Conservation (phyloP, 2,797 vertebrate species). For the Apogon hyalosoma region DNA sequence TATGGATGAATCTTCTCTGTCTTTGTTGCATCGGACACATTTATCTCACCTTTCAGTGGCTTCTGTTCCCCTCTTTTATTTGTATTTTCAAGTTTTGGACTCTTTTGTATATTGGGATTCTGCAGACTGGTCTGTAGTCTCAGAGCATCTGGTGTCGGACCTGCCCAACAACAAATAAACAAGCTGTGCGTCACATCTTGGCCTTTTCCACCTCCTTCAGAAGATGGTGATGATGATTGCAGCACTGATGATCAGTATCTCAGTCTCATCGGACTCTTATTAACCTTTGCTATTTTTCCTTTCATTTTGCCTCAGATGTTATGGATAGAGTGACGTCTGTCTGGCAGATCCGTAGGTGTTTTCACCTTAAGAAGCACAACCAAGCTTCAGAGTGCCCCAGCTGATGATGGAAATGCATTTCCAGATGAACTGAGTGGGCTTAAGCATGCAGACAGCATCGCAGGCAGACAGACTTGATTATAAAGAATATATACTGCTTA, state of each 20-base stretch:
- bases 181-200: neutral
- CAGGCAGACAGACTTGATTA: neutral
- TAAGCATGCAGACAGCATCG: neutral
- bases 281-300: neutral
- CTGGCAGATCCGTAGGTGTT: conserved; percentile 2
- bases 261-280: conserved; percentile 2
- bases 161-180: conserved; percentile 16
- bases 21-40: neutral
- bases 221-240: neutral
- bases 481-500: conserved; percentile 1
- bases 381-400: neutral
- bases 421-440: neutral
- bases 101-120: neutral
- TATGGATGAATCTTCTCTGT: neutral
- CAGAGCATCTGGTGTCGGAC: conserved; percentile 6
- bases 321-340: neutral
- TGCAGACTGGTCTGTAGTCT: neutral
- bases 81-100: neutral
- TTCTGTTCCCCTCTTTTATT: neutral
- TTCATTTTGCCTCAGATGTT: neutral
- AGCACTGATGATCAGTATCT: neutral
- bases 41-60: neutral
- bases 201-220: neutral
- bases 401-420: conserved; percentile 1
- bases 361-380: conserved; percentile 11